Base-by-base conservation (phyloP, 1,140 invertebrate species). In the Listronotus bonariensis region DNA sequence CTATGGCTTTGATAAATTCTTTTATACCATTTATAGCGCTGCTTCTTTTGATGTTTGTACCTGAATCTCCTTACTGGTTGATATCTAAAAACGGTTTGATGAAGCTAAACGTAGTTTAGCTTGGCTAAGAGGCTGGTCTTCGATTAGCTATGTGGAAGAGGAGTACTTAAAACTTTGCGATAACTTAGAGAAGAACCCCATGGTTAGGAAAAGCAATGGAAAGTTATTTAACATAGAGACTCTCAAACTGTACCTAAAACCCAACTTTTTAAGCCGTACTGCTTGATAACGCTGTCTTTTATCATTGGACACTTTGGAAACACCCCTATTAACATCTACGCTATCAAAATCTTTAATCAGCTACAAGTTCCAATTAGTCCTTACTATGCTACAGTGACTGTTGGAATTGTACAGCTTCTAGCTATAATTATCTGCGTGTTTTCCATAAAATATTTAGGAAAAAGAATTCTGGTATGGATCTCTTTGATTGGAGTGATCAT, bases 1-100 rank as follows among this genome's bases (percentile, higher is more conserved):
- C 81, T 0, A 82, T 89, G 2, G 86, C 87, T 0, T 74, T 90
- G 0, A 77, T 90, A 41, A 90, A 89, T 70, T 78, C 87, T 0
- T 71, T 76, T 4, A 85, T 88, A 66, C 89, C 89, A 9, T 76
- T 89, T 20, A 65, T 87, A 86, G 41, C 87, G 10, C 82, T 90
- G 10, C 42, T 84, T 0, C 82, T 85, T 0, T 77, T 92, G 0
- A 85, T 81, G 53, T 82, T 89, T 68, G 83, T 92, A 2, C 90
- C 90, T 0, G 90, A 92, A 74, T 89, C 88, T 67, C 89, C 90
- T 6, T 84, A 89, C 67, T 92, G 90, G 90, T 77, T 91, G 9
- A 81, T 84, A 75, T 83, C 80, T 0, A 85, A 68, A 84, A 84
- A 48, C 81, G 84, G n/a, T 68, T 82, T 17, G 76, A 81, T 1